Base-by-base conservation (phyloP, 2,113 vertebrate species). In the Vidua macroura region DNA sequence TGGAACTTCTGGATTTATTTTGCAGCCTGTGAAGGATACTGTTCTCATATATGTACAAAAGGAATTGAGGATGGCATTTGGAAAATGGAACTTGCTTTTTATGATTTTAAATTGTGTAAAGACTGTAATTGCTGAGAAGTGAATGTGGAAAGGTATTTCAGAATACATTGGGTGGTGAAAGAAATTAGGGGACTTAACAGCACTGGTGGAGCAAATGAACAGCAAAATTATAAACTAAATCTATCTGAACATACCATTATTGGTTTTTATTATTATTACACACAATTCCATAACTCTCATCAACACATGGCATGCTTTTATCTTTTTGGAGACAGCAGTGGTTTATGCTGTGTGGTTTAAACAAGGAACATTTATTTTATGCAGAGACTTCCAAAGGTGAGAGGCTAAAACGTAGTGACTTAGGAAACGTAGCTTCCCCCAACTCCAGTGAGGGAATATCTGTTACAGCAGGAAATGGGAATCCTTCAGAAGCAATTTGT, bases 61-160 rank as follows among this genome's bases (percentile, higher is more conserved):
- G 86, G 95, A 92, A 89, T 96, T 95, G 97, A 96, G 95, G 85
- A 35, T 95, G 92, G 96, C 97, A 95, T 98, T 97, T 97, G 92
- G 92, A 97, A 97, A 98, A 98, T 92, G 80, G 90, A 96, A 93
- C 92, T 96, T 96, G 94, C 90, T 96, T 97, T 97, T 97, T 97
- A 96, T 97, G 97, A 93, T 97, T 98, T 97, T 93, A 97, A 96
- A 96, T 96, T 95, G 93, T 96, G 87, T 86, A 96, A 93, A 93
- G 96, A 83, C 93, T 97, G 35, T 97, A 97, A 97, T 98, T 98
- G 97, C 96, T 94, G 78, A 87, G 95, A 96, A 96, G 95, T 87
- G 55, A 81, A 95, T 81, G 83, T 94, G 95, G 96, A 97, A 93
- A 97, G 91, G 96, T 96, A 95, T 74, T 96, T 93, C 96, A 91